Evolutionary conservation across 2,888 invertebrate genomes (phyloP).

Genomic region (Dryococelus australis): DNA sequence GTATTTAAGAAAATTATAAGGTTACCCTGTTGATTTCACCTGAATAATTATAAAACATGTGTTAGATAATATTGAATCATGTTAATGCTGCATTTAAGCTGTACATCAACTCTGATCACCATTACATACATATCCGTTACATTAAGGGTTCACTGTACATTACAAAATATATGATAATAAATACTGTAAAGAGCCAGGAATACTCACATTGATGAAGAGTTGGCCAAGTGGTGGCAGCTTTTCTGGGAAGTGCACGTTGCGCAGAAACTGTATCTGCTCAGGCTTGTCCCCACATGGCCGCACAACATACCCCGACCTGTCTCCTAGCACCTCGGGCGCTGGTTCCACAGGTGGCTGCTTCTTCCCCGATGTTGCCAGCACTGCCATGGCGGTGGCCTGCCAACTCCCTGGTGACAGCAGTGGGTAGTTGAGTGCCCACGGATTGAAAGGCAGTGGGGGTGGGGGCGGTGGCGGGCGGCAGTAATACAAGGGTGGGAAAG

Average conservation of each 20-base stretch:
- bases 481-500: slow-evolving; percentile 39
- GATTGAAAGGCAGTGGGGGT: slow-evolving; percentile 44
- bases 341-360: slow-evolving; percentile 24
- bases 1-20: too few species aligned
- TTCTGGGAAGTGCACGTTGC: slow-evolving; percentile 66
- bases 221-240: slow-evolving; percentile 42
- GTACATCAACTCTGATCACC: too few species aligned
- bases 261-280: slow-evolving; percentile 65
- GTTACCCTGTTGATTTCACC: too few species aligned
- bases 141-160: too few species aligned
- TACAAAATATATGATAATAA: too few species aligned
- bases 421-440: slow-evolving; percentile 50
- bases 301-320: background rate
- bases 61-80: too few species aligned
- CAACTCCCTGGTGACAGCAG: slow-evolving; percentile 45
- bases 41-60: too few species aligned
- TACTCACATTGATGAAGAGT: background rate
- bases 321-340: background rate
- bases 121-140: too few species aligned
- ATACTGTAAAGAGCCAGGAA: too few species aligned
- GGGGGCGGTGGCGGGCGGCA: slow-evolving; percentile 45
- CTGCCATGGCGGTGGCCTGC: slow-evolving; percentile 29
- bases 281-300: slow-evolving; percentile 52
- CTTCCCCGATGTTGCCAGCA: slow-evolving; percentile 17
- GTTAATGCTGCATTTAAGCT: too few species aligned